Percentiles rank a stretch among this genome's conserved stretches.
Evolutionary conservation across 2,888 invertebrate species (phyloP).

Genomic region (Pristionchus arcanus): DNA sequence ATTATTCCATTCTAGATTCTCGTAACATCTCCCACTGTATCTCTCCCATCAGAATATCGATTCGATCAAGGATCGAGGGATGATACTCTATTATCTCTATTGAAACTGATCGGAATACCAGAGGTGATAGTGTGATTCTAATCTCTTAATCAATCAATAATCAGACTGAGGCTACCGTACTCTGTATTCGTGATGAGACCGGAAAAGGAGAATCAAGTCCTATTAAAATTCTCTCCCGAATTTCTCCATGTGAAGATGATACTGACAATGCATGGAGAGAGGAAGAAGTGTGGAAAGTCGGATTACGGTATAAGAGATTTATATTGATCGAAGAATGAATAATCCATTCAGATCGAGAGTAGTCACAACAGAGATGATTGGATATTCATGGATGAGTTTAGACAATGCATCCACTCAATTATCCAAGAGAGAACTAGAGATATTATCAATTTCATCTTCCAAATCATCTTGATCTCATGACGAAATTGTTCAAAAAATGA

Average conservation of each 20-base stretch:
- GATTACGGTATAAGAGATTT: slow-evolving; percentile 59
- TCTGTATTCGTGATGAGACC: slow-evolving; percentile 51
- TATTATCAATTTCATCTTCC: background rate
- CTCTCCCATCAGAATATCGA: slow-evolving; percentile 72
- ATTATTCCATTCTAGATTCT: slow-evolving; percentile 58
- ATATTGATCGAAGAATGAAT: background rate
- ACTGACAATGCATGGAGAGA: slow-evolving; percentile 79
- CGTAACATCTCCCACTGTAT: slow-evolving; percentile 56
- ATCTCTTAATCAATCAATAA: background rate
- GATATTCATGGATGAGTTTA: slow-evolving; percentile 15
- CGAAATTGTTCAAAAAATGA: background rate
- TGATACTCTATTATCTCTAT: slow-evolving; percentile 63
- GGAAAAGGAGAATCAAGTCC: slow-evolving; percentile 60
- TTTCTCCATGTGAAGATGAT: slow-evolving; percentile 67
- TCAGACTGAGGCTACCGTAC: slow-evolving; percentile 47
- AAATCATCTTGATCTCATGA: background rate
- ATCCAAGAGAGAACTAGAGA: background rate
- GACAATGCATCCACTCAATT: background rate
- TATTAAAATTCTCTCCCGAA: slow-evolving; percentile 59
- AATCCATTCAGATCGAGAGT: background rate
- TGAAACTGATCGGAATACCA: slow-evolving; percentile 64
- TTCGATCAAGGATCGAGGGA: slow-evolving; percentile 65
- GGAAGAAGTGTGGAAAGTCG: slow-evolving; percentile 71
- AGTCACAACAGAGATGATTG: background rate
- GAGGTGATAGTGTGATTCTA: slow-evolving; percentile 49